Evolutionary conservation across 2,797 vertebrate species (phyloP), one percentile per base, ranked within the genome.

Genomic region (Siniperca undulata): DNA sequence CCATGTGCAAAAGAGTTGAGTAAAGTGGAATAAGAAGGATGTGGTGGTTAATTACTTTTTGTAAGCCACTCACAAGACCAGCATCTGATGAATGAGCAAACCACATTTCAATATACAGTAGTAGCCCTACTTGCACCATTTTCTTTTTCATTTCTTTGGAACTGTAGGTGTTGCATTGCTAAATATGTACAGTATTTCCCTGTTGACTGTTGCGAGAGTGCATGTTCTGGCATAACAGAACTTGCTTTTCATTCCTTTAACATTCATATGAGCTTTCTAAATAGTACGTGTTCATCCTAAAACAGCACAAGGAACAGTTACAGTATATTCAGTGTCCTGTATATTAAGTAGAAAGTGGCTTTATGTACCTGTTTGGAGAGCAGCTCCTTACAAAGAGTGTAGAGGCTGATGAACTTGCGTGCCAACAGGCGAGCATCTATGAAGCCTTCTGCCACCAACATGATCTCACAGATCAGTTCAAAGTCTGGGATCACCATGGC

Each of bases 391-490:
- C 95, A 97, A 13, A 97, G 94, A 22, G 91, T 95, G 62, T 96
- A 96, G 66, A 97, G 93, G 84, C 92, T 96, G 81, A 97, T 97
- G 82, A 97, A 97, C 78, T 97, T 97, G 84, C 94, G 95, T 12
- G 95, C 92, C 52, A 96, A 85, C 81, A 95, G 91, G n/a, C 95
- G 94, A 42, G 95, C 96, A 64, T 97, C 96, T 75, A 97, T 91
- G 80, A 95, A 96, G 65, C 96, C 94, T 86, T 97, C 97, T 11
- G 94, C 96, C 62, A 96, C 94, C 92, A 97, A 84, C 93, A 93
- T 94, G 86, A 96, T 96, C 93, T 97, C 96, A 93, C 96, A 97
- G 48, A 97, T 97, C 56, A 97, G 89, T 89, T 97, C 94, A 73
- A 96, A 96, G 89, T 96, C 95, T 74, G 96, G 96, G 91, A 97